Conservation (phyloP, 2,113 vertebrate genomes). For the Corythoichthys haematopterus region DNA sequence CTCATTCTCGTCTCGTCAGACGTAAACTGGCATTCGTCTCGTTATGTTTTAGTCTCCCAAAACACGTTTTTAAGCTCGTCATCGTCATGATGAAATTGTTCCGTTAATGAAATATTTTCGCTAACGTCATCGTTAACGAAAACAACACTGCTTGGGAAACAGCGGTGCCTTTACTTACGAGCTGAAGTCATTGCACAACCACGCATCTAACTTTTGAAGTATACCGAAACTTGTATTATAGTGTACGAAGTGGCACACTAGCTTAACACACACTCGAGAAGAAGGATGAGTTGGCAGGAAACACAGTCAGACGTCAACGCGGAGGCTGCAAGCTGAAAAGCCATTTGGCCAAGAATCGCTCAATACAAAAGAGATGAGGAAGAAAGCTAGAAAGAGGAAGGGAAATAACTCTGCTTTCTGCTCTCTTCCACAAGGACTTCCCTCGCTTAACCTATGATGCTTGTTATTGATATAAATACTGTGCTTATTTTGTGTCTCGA, state of each 20-base stretch:
- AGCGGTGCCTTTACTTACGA: background rate
- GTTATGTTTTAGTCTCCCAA: too few relatives aligned
- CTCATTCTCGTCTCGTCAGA: too few relatives aligned
- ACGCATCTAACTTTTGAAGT: background rate
- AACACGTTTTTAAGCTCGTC: too few relatives aligned
- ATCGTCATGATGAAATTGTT: too few relatives aligned
- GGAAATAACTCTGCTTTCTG: slow-evolving; percentile 24
- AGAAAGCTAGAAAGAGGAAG: slow-evolving; percentile 12
- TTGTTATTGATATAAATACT: slow-evolving; percentile 22
- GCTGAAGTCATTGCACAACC: background rate
- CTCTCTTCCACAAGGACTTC: slow-evolving; percentile 36
- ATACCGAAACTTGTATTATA: background rate
- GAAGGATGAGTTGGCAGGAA: slow-evolving; percentile 8
- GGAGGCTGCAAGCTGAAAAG: slow-evolving; percentile 45
- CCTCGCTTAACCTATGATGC: slow-evolving; percentile 22
- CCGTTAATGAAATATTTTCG: too few relatives aligned
- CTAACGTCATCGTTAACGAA: too few relatives aligned
- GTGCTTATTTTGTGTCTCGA: slow-evolving; percentile 1
- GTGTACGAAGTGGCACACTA: background rate
- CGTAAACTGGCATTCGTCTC: too few relatives aligned
- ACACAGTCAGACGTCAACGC: slow-evolving; percentile 15
- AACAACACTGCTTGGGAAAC: background rate
- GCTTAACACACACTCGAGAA: background rate
- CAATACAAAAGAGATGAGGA: slow-evolving; percentile 34
- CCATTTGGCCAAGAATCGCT: slow-evolving; percentile 23